Conservation (phyloP, 2,113 vertebrate species). For the Thunnus thynnus region DNA sequence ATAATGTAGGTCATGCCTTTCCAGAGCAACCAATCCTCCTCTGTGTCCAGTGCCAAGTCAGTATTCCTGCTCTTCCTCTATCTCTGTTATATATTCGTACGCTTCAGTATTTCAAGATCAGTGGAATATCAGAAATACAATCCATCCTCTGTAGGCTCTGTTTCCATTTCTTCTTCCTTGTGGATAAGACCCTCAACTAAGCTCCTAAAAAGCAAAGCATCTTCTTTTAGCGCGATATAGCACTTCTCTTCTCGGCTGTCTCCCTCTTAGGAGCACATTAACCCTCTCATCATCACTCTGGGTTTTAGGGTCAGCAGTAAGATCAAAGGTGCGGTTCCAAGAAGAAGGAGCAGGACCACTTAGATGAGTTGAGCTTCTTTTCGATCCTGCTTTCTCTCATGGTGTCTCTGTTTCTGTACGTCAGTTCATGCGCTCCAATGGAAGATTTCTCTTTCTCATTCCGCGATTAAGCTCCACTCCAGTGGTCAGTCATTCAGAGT, state of each 20-base stretch:
- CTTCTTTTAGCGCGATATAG: conserved; percentile 12
- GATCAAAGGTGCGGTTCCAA: background rate
- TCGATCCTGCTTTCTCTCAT: conserved; percentile 49
- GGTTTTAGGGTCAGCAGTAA: conserved; percentile 6
- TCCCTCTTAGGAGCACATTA: background rate
- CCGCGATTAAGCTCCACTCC: conserved; percentile 13
- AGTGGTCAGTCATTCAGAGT: conserved; percentile 15
- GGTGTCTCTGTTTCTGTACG: conserved; percentile 10
- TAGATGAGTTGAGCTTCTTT: conserved; percentile 39
- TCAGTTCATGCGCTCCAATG: conserved; percentile 13
- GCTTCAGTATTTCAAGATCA: background rate
- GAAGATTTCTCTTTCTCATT: conserved; percentile 23
- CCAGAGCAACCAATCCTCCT: conserved; percentile 27
- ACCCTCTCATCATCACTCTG: conserved; percentile 15
- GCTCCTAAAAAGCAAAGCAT: conserved; percentile 16
- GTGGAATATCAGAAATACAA: background rate
- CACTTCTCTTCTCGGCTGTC: background rate
- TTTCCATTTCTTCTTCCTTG: background rate
- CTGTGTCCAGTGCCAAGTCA: conserved; percentile 22
- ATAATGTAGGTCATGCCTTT: conserved; percentile 71
- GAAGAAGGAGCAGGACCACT: conserved; percentile 12
- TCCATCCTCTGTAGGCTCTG: background rate
- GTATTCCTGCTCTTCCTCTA: conserved; percentile 7
- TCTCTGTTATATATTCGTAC: background rate
- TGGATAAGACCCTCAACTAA: background rate